These are phyloP conservation scores for Zelleria hepariella DNA, from an alignment of 2,888 invertebrate genomes.

Conservation along the genomic window DNA sequence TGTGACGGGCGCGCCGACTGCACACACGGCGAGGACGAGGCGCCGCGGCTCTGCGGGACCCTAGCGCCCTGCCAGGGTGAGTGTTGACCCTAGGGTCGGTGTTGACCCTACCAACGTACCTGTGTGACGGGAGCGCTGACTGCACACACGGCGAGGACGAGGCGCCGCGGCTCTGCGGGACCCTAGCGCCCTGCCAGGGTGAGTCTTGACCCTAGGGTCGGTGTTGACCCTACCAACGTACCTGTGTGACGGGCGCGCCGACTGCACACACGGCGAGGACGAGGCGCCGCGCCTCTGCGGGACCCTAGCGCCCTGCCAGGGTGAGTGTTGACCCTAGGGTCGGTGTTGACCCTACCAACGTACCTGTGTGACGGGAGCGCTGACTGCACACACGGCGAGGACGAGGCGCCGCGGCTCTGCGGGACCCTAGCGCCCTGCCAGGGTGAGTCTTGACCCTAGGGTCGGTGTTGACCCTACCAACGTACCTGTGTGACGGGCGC, in stretches of 20 bases:
- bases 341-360: not conserved
- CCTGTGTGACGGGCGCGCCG: constrained; percentile 55
- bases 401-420: not conserved
- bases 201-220: constrained; percentile 17
- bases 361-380: not conserved
- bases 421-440: not conserved
- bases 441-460: not conserved
- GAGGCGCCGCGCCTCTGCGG: constrained; percentile 40
- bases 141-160: constrained; percentile 51
- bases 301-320: constrained; percentile 24
- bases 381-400: not conserved
- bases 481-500: not conserved
- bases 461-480: not conserved
- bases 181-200: constrained; percentile 33
- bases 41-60: constrained; percentile 30
- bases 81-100: constrained; percentile 14
- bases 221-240: constrained; percentile 30
- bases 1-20: constrained; percentile 60
- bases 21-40: constrained; percentile 43
- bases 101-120: constrained; percentile 34
- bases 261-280: constrained; percentile 48
- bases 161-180: constrained; percentile 31
- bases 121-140: constrained; percentile 57
- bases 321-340: constrained; percentile 26
- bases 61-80: constrained; percentile 33